Evolutionary conservation across 2,797 vertebrate genomes (phyloP), one percentile per base, ranked within the genome.

Genomic region (Enteromius viviparus): DNA sequence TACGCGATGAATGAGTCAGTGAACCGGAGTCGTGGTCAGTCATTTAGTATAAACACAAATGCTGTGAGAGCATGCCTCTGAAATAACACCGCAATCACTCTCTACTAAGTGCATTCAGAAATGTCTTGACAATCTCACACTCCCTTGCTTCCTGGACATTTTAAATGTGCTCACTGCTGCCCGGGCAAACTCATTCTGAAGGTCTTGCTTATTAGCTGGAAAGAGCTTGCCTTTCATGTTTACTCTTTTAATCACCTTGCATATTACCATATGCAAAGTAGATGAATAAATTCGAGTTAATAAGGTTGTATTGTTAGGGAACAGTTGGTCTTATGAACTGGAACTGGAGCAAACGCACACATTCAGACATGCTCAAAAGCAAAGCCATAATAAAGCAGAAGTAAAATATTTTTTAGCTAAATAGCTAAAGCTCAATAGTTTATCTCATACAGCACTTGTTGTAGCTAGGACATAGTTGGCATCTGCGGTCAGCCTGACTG

Each of bases 201-300:
- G 10, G 82, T 77, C 80, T 75, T 68, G 53, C 78, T 77, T 81
- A 85, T 79, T 49, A 45, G 49, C 55, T 14, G 49, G 55, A n/a
- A 65, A 77, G 21, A 65, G 78, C 77, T 90, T 89, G 71, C 34
- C 70, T 85, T 62, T 82, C 60, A 66, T 6, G 87, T 90, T 90
- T 76, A 82, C 82, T 85, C 89, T 86, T 87, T 87, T 86, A 88
- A 92, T 90, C 83, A 78, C 88, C 78, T 23, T 58, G 49, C 40
- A 88, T 60, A 90, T 92, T 91, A 89, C 86, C 85, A 91, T 90
- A 91, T 91, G 89, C 86, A 92, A 89, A 91, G 90, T 49, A 90
- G 82, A 58, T 76, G 80, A 83, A 75, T 80, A 74, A 80, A 81
- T 86, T 83, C 80, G 87, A 87, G 89, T 90, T 87, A 90, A 87